Conservation (phyloP, 2,888 invertebrate genomes). For the Dolomedes plantarius region DNA sequence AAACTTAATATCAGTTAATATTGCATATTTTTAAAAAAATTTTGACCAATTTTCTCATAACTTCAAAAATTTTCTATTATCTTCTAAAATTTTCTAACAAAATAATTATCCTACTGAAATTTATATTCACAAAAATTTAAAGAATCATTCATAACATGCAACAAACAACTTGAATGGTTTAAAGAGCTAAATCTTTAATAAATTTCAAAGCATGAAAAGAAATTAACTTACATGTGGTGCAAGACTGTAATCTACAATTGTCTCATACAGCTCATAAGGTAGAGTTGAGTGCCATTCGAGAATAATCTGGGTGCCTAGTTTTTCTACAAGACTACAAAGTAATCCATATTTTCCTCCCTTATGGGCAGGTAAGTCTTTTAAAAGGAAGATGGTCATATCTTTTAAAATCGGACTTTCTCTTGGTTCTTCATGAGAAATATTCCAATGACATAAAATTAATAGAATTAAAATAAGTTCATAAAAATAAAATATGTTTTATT, state of each 20-base stretch:
- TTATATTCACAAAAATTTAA: no score
- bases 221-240: constrained; percentile 77
- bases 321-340: constrained; percentile 73
- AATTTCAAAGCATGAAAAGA: no score
- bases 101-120: no score
- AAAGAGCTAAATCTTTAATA: no score
- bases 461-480: background rate
- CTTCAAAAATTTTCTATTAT: no score
- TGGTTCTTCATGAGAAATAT: no score
- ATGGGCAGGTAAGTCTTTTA: constrained; percentile 75
- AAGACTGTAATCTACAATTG: constrained; percentile 77
- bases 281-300: constrained; percentile 77
- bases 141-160: no score
- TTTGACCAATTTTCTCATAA: no score
- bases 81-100: no score
- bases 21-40: no score
- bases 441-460: constrained; percentile 16
- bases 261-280: constrained; percentile 76
- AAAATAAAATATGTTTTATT: background rate
- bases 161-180: no score
- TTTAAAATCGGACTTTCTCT: constrained; percentile 74
- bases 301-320: constrained; percentile 77
- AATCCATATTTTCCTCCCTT: constrained; percentile 76
- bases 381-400: constrained; percentile 73
- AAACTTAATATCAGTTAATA: no score